Evolutionary conservation across 1,140 invertebrate species (phyloP), one percentile per base, ranked within the genome.

Genomic region (Hylaeus anthracinus): DNA sequence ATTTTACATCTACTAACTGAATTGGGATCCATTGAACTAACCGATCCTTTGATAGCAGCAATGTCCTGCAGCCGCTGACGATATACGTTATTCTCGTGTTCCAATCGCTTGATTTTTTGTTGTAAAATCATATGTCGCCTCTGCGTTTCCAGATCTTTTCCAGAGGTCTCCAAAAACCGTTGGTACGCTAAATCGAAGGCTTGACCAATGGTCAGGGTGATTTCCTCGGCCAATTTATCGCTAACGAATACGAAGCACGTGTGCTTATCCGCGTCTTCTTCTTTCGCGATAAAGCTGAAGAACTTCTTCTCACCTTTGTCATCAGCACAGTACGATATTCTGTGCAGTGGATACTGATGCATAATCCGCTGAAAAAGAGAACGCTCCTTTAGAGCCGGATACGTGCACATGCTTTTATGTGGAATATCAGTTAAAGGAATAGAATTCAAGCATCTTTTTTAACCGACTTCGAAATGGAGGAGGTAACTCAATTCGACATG

Each of bases 241-340:
- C 98, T 98, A 72, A 98, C 97, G 90, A 99, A 99, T 1, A 99
- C 98, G 93, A 99, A 99, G 91, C 98, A 99, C 88, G 96, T 97
- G 90, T 99, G 98, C 85, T 96, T 96, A 86, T 98, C 98, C 65
- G 95, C 95, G 37, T 95, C 95, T 8, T 96, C 96, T 86, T 97
- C 97, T 94, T 99, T 99, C 53, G 98, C 98, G 87, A 99, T 99
- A 92, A 99, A 99, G 89, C 96, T 97, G 93, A 99, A 99, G 94
- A 99, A 99, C 87, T 98, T 97, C 90, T 99, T 99, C 74, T 99
- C 98, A 60, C 98, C 97, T 92, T 99, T 99, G 92, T 99, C 98
- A 92, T 99, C 98, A 6, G 98, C 98, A 94, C 98, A 99, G 93
- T 99, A 99, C 0, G 98, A 99, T 93, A 99, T 99, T 92, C 98